phyloP scores from a whole-genome alignment of 2,113 vertebrate species.

The Pedionomus torquatus region DNA sequence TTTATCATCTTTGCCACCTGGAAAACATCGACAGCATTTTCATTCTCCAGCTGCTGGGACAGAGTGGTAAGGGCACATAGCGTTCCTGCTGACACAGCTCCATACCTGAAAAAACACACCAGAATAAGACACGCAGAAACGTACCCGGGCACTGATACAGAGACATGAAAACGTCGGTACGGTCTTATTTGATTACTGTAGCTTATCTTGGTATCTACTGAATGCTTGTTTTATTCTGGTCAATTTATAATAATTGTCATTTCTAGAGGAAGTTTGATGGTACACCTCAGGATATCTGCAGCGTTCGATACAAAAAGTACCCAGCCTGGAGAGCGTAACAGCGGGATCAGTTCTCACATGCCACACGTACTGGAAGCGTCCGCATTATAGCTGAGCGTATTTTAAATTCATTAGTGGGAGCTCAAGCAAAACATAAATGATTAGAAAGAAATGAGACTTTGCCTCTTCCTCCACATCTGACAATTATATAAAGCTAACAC shows the following conservation, averaged over 20 bases:
- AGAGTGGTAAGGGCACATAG: slow-evolving; percentile 95
- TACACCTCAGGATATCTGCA: neutral
- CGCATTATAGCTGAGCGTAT: neutral
- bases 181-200: neutral
- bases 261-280: neutral
- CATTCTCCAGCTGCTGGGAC: slow-evolving; percentile 95
- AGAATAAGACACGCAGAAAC: neutral
- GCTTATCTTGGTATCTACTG: neutral
- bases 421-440: slow-evolving; percentile 42
- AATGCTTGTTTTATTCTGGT: neutral
- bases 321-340: neutral
- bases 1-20: slow-evolving; percentile 99
- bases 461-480: slow-evolving; percentile 32
- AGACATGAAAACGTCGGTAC: neutral
- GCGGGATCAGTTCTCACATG: neutral
- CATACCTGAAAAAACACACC: slow-evolving; percentile 80
- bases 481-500: neutral
- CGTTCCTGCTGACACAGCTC: slow-evolving; percentile 93
- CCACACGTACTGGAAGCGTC: neutral
- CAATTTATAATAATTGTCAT: neutral
- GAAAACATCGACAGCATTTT: slow-evolving; percentile 95
- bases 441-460: slow-evolving; percentile 44
- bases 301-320: neutral
- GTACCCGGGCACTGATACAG: neutral
- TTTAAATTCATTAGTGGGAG: slow-evolving; percentile 52